phyloP scores from a whole-genome alignment of 2,797 vertebrate species.

The Neosalanx taihuensis region DNA sequence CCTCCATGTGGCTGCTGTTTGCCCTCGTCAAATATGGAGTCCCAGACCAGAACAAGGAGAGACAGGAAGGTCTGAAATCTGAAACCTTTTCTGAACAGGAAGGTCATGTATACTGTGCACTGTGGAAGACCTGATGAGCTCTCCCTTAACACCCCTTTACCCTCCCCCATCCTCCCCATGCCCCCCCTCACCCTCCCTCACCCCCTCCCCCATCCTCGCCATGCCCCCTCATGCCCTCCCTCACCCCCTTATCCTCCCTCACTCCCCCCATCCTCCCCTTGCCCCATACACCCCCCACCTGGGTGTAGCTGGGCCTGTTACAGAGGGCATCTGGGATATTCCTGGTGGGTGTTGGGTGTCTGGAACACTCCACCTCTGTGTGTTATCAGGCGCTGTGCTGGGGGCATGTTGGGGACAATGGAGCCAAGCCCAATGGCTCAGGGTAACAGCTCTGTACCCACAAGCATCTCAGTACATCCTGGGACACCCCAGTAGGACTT shows the following conservation, averaged over 20 bases:
- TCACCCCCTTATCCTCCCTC: not conserved
- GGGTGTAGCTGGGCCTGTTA: no score
- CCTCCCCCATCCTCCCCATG: no score
- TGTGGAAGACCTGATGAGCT: no score
- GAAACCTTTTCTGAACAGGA: not conserved
- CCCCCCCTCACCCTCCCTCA: no score
- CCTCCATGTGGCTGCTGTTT: not conserved
- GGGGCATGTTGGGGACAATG: not conserved
- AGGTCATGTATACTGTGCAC: no score
- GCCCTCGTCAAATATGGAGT: not conserved
- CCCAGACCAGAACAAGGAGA: not conserved
- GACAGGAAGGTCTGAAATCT: not conserved
- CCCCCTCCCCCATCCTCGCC: no score
- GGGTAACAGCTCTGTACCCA: not conserved
- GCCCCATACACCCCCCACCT: no score
- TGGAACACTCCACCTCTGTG: not conserved
- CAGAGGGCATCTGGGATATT: no score
- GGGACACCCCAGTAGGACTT: slow-evolving; percentile 21
- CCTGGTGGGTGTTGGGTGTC: no score
- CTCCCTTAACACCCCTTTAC: no score
- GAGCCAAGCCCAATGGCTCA: not conserved
- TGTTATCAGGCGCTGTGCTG: not conserved
- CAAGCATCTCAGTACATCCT: slow-evolving; percentile 12
- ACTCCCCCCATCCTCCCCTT: no score
- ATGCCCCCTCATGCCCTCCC: no score